Conservation (phyloP, 2,888 invertebrate genomes). For the Anaspis maculata region DNA sequence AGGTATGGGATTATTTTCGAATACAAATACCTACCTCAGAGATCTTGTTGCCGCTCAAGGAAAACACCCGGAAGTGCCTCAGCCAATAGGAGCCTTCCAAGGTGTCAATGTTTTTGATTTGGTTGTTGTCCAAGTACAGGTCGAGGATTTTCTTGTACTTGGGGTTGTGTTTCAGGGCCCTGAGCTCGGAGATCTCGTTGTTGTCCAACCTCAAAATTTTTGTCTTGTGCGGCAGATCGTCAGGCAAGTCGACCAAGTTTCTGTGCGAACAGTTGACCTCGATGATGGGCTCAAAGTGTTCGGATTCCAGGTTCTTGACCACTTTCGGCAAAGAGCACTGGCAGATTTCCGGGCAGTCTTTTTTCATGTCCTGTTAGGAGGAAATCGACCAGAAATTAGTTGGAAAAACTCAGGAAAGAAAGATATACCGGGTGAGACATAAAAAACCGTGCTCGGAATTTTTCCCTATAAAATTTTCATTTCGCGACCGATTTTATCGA, state of each 20-base stretch:
- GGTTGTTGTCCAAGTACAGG: constrained; percentile 69
- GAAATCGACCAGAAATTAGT: constrained; percentile 8
- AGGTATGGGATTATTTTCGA: too few relatives aligned
- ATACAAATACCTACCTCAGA: constrained; percentile 55
- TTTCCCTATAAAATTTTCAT: too few relatives aligned
- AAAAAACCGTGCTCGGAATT: too few relatives aligned
- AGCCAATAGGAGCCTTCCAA: constrained; percentile 76
- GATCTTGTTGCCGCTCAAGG: constrained; percentile 63
- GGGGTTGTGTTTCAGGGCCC: constrained; percentile 55
- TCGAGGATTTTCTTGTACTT: constrained; percentile 62
- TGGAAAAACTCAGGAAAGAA: not conserved
- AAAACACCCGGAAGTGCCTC: constrained; percentile 66
- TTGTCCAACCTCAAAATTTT: constrained; percentile 56
- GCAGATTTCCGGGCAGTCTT: constrained; percentile 55
- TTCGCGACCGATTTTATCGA: too few relatives aligned
- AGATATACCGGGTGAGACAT: too few relatives aligned
- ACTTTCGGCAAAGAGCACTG: constrained; percentile 57
- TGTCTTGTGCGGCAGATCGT: constrained; percentile 54
- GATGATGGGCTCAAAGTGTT: constrained; percentile 47
- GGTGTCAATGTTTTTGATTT: constrained; percentile 55
- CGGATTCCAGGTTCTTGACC: constrained; percentile 43
- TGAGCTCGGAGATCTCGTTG: constrained; percentile 55
- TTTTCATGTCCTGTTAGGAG: constrained; percentile 27
- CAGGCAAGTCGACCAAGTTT: constrained; percentile 51
- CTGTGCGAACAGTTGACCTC: constrained; percentile 59